Conservation (phyloP, 2,113 vertebrate genomes). For the Alethe diademata region DNA sequence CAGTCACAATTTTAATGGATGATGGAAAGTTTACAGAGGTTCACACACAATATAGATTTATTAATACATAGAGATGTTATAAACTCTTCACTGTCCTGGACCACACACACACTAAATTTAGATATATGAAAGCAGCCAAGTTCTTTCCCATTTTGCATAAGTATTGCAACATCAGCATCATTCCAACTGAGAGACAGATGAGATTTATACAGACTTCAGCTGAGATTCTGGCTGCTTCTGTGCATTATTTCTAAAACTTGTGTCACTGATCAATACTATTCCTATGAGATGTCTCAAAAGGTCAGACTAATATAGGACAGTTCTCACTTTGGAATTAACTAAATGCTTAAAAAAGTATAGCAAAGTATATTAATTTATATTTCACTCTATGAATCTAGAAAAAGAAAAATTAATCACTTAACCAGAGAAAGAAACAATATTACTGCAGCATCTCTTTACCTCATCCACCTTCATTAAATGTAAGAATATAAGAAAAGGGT, state of each 20-base stretch:
- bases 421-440: not conserved
- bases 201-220: constrained; percentile 40
- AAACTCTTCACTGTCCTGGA: not conserved
- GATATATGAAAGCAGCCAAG: constrained; percentile 6
- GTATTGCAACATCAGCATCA: constrained; percentile 29
- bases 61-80: not conserved
- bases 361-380: not conserved
- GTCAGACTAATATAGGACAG: constrained; percentile 22
- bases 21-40: not conserved
- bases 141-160: not conserved
- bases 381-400: not conserved
- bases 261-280: constrained; percentile 31
- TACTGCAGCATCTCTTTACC: not conserved
- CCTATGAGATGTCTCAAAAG: constrained; percentile 21
- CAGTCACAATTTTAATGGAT: not conserved
- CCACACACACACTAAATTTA: constrained; percentile 21
- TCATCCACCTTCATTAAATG: not conserved
- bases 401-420: not conserved
- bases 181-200: constrained; percentile 27
- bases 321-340: constrained; percentile 43
- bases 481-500: not conserved
- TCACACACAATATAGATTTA: constrained; percentile 1
- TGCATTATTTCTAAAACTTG: constrained; percentile 13
- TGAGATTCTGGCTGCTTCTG: constrained; percentile 1
- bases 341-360: constrained; percentile 3